Evolutionary conservation across 2,113 vertebrate genomes (phyloP).

Genomic region (Malaclemys terrapin): DNA sequence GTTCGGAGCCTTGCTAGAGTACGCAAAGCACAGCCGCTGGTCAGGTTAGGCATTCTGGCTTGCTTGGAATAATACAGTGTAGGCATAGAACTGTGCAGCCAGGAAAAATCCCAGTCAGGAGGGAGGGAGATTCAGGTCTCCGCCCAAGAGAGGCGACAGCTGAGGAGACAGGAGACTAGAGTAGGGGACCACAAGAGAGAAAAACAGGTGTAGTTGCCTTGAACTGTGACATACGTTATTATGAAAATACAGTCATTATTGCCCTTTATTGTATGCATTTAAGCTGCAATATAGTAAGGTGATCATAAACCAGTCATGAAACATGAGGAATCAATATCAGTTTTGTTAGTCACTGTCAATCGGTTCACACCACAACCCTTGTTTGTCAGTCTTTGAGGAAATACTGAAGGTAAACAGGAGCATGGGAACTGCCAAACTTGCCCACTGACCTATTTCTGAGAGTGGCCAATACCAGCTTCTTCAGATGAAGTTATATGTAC

Average conservation of each 20-base stretch:
- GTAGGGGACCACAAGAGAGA: too few relatives aligned
- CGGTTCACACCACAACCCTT: neutral
- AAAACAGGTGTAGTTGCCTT: too few relatives aligned
- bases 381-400: conserved; percentile 1
- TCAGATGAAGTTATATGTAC: neutral
- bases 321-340: neutral
- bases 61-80: too few relatives aligned
- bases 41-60: too few relatives aligned
- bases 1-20: too few relatives aligned
- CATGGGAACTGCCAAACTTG: neutral
- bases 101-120: too few relatives aligned
- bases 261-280: neutral
- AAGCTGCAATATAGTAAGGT: conserved; percentile 2
- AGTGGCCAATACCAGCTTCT: neutral
- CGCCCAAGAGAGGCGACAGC: too few relatives aligned
- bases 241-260: neutral
- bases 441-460: neutral
- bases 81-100: too few relatives aligned
- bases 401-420: neutral
- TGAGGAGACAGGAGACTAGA: too few relatives aligned
- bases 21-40: too few relatives aligned
- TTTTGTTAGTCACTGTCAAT: neutral
- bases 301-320: conserved; percentile 10
- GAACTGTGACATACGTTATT: too few relatives aligned
- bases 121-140: too few relatives aligned